Base-by-base conservation (phyloP, 2,797 vertebrate species). In the Botia almorhae region DNA sequence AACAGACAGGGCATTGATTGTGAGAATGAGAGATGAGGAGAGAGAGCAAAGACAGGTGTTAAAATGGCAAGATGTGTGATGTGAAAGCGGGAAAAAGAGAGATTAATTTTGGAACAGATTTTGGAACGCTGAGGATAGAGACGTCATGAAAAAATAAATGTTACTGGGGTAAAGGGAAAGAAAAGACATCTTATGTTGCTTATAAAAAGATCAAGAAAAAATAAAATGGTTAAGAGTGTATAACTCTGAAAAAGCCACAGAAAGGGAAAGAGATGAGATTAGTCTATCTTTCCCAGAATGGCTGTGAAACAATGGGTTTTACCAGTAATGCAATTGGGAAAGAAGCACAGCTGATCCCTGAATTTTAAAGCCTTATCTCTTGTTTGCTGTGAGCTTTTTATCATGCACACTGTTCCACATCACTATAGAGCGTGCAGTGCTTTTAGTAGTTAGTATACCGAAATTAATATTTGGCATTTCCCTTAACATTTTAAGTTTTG, bases 351-450 rank as follows among this genome's bases (percentile, higher is more conserved):
- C 21, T 63, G 29, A 63, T 17, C 60, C 17, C 55, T 26, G 55
- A 43, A 55, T 76, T 36, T 39, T 55, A 67, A 76, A 53, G 19
- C 61, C 63, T 33, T 23, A 23, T 50, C 58, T 26, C 46, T 75
- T 51, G 51, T 76, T 76, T 67, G 48, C 61, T 60, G 0, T 64
- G 46, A 75, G 73, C 60, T 55, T 29, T 76, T 53, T 65, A 67
- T 76, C 61, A 55, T 39, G 65, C 74, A 19, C 50, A 46, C 48
- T 53, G 12, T 19, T 51, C 50, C 12, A 17, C 21, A 60, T 33
- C 16, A 33, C 26, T 33, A 33, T n/a, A 7, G 12, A n/a, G 16
- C 17, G 11, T 46, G 10, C 43, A 53, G 14, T 53, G 16, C 10
- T 11, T 46, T 46, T 53, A 53, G 7, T 53, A 7, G n/a, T 1